Percentiles rank a stretch among this genome's conserved stretches.
phyloP scores from a whole-genome alignment of 2,113 vertebrate species.

The Hemibagrus wyckioides region DNA sequence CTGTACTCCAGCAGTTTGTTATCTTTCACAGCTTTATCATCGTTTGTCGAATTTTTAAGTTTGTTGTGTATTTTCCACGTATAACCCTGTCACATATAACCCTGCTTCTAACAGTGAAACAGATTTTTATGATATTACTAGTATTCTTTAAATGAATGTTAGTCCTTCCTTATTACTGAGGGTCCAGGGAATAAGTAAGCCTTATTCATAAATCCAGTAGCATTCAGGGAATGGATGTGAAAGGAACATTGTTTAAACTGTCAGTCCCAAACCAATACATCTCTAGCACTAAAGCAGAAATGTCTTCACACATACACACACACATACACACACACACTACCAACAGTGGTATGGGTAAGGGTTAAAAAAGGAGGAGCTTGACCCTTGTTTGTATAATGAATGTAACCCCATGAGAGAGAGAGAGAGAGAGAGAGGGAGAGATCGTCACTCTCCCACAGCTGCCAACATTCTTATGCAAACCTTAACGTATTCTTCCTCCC shows the following conservation, averaged over 20 bases:
- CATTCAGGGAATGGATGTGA: background rate
- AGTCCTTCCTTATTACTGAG: background rate
- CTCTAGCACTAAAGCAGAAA: background rate
- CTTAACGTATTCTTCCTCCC: constrained; percentile 47
- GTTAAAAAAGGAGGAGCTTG: constrained; percentile 50
- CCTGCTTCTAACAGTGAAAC: too few relatives aligned
- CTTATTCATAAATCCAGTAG: background rate
- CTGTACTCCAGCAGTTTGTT: too few relatives aligned
- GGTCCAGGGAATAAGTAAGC: background rate
- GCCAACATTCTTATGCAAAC: constrained; percentile 71
- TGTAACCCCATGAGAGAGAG: constrained; percentile 27
- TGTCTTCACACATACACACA: constrained; percentile 12
- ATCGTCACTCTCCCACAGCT: constrained; percentile 58
- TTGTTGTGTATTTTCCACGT: too few relatives aligned
- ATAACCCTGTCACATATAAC: too few relatives aligned
- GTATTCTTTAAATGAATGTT: background rate
- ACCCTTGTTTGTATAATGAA: constrained; percentile 38
- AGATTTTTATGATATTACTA: background rate
- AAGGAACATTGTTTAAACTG: constrained; percentile 14
- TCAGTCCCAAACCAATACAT: constrained; percentile 19
- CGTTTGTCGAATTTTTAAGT: too few relatives aligned
- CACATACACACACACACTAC: constrained; percentile 15
- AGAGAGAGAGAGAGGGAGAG: constrained; percentile 15
- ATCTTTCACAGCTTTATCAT: too few relatives aligned
- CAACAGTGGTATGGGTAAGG: background rate